Evolutionary conservation across 2,113 vertebrate species (phyloP), one percentile per base, ranked within the genome.

Genomic region (Sakesphorus luctuosus): DNA sequence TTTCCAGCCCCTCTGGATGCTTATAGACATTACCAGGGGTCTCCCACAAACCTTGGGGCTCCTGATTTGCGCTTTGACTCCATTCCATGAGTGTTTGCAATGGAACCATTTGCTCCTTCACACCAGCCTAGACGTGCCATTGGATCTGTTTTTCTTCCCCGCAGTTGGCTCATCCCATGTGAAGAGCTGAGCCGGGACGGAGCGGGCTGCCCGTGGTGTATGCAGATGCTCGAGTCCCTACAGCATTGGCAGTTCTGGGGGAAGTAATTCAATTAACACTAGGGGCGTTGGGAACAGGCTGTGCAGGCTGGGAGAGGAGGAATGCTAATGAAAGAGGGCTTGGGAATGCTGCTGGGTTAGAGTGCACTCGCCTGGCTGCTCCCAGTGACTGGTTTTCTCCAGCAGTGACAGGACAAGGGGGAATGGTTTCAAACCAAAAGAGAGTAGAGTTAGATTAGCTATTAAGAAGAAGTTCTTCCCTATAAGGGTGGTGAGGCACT

Each of bases 191-290:
- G 90, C 67, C 12, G 18, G 38, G 24, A 5, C 5, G 2, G 66
- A 67, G 52, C 58, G 29, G 67, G 80, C 80, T 95, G 61, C 29
- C 87, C 7, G 0, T 7, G 67, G 55, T 28, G 3, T 52, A 35
- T 55, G 89, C 91, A 96, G 96, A 78, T 95, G 94, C 92, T 95
- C 13, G 5, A 73, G 79, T 38, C 91, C 91, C 91, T 6, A 5
- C 75, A 93, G 94, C 93, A 72, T 61, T 9, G 3, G 80, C 78
- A 72, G 50, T 24, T 78, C 69, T 82, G 87, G 84, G 87, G 89
- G 47, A 89, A 81, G 85, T 78, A 76, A 94, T 96, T 96, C 90
- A 84, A 68, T 95, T 29, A 69, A 31, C 80, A 35, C 88, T 87
- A 0, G 3, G 50, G 59, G 87, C 9, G 0, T 19, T 47, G 83